Conservation (phyloP, 2,113 vertebrate genomes). For the Pedionomus torquatus region DNA sequence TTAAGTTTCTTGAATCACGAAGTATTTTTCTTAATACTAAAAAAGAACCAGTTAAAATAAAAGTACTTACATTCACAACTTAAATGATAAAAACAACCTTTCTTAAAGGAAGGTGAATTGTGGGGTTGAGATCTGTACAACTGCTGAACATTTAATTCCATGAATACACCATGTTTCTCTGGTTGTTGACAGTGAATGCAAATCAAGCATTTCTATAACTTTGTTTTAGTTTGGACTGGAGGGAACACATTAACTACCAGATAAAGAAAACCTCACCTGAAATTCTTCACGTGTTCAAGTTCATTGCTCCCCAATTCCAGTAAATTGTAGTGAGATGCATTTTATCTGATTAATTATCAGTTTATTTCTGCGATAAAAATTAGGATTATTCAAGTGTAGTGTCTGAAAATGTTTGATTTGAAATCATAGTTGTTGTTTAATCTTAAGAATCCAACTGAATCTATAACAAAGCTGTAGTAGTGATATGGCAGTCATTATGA, state of each 20-base stretch:
- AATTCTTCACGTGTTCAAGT: neutral
- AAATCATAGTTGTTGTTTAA: slow-evolving; percentile 13
- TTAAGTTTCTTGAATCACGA: neutral
- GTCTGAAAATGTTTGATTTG: slow-evolving; percentile 10
- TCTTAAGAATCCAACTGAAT: slow-evolving; percentile 31
- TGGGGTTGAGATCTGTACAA: neutral
- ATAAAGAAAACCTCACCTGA: slow-evolving; percentile 5
- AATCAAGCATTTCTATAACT: neutral
- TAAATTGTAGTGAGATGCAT: neutral
- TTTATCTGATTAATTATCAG: slow-evolving; percentile 13
- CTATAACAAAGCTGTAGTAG: neutral
- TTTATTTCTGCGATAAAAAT: slow-evolving; percentile 28
- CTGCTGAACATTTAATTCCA: neutral
- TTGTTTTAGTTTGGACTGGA: neutral
- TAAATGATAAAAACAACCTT: neutral
- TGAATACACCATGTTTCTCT: neutral
- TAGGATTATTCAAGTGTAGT: neutral
- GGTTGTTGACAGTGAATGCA: neutral
- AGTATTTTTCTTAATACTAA: neutral
- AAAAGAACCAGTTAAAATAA: neutral
- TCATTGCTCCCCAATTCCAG: neutral
- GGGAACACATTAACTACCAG: slow-evolving; percentile 10
- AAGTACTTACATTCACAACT: neutral
- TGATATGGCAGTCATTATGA: neutral
- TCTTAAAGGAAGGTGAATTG: neutral